Evolutionary conservation across 2,113 vertebrate genomes (phyloP), one percentile per base, ranked within the genome.

Genomic region (Myrmecobius fasciatus): DNA sequence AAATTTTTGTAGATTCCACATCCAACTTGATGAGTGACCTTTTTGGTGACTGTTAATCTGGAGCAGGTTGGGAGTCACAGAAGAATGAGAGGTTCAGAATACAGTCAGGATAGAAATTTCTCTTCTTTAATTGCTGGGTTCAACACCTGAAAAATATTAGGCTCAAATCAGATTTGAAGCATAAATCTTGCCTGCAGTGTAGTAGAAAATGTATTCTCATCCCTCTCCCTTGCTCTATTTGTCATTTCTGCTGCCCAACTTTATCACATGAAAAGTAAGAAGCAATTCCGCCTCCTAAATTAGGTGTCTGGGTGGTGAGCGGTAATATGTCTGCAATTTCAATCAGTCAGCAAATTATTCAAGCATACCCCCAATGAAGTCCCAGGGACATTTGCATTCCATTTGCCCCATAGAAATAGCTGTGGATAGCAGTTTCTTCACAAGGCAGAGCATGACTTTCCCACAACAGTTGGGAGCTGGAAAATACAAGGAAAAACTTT

Each of bases 401-500:
- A 97, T 97, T 98, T 98, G 99, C 99, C 98, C 98, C 98, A 12
- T 94, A 97, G 96, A 99, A 99, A 97, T 99, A 99, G 67, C 98
- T 98, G 22, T 28, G 95, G 36, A 98, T 96, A 0, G 98, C 99
- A 1, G 93, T 97, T 96, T 99, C 99, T 92, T 99, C 98, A 12
- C 96, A 96, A 22, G 98, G 98, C 8, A 97, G 98, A 28, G 98
- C 52, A 0, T 47, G 97, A 54, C 98, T 98, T 97, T 99, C 99
- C 99, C 47, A 99, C 99, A 0, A 98, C 95, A 0, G 91, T 95
- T 56, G 99, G 99, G 89, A 99, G 98, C 99, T 99, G 94, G 53
- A 97, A 97, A 9, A 97, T 95, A 52, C 26, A 75, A 97, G 93
- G 67, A 96, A 92, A 97, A 75, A 91, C n/a, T 83, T 43, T 43